Evolutionary conservation across 1,140 invertebrate species (phyloP).

Genomic region (Philopotamus ludificatus): DNA sequence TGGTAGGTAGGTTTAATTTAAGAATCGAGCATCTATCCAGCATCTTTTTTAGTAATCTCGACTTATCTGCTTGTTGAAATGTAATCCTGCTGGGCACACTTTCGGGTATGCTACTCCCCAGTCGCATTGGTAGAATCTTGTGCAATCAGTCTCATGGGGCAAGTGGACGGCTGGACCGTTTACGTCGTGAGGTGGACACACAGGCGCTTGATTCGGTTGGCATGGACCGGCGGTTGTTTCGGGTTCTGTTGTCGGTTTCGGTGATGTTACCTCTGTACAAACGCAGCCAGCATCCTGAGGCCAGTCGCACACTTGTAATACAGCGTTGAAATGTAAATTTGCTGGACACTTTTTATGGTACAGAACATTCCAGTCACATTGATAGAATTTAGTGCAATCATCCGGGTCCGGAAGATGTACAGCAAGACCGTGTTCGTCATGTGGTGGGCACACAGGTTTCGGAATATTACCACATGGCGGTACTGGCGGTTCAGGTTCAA

Average conservation of each 20-base stretch:
- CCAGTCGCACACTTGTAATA: conserved; percentile 58
- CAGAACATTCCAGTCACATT: conserved; percentile 55
- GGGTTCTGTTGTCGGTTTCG: no score
- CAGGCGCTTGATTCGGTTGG: not conserved
- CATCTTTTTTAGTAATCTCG: no score
- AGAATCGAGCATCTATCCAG: no score
- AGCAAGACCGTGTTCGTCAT: not conserved
- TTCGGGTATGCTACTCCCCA: conserved; percentile 49
- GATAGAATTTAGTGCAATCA: conserved; percentile 59
- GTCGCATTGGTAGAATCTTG: conserved; percentile 59
- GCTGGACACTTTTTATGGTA: conserved; percentile 53
- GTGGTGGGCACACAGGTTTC: not conserved
- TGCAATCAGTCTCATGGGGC: conserved; percentile 55
- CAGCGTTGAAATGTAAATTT: conserved; percentile 57
- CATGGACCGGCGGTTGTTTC: no score
- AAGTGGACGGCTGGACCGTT: conserved; percentile 37
- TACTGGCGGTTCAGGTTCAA: no score
- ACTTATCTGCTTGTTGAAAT: no score
- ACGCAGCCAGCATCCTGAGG: conserved; percentile 51
- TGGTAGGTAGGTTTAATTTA: no score
- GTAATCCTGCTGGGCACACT: conserved; percentile 53
- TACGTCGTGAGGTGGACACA: not conserved
- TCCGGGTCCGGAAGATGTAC: conserved; percentile 48
- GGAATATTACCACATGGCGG: no score
- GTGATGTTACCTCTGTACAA: no score